A percentile compares a stretch with the other conserved stretches of the same genome.
Evolutionary conservation across 2,113 vertebrate genomes (phyloP).

Genomic region (Chaenogobius annularis): DNA sequence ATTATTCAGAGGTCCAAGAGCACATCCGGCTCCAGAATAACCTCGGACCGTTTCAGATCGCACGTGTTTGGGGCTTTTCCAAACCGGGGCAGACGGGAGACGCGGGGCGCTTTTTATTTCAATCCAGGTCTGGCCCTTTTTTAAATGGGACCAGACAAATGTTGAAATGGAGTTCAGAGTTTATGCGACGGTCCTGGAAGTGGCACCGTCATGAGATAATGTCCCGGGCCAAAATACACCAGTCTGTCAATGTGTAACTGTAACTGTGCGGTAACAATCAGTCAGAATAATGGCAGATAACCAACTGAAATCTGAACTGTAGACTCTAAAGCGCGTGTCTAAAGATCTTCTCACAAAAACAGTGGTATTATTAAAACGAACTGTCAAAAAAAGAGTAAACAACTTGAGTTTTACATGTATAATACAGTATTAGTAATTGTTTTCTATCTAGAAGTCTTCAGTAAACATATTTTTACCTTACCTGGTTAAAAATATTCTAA

Average conservation of each 20-base stretch:
- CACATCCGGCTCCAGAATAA: conserved; percentile 30
- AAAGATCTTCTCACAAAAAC: too few species aligned
- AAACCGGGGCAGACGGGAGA: conserved; percentile 28
- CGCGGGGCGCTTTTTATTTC: conserved; percentile 22
- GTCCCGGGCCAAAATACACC: background rate
- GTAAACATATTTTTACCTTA: too few species aligned
- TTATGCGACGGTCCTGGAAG: background rate
- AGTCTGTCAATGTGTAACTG: conserved; percentile 23
- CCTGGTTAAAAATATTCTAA: too few species aligned
- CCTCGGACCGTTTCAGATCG: conserved; percentile 39
- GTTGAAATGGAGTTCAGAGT: background rate
- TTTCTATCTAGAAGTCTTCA: too few species aligned
- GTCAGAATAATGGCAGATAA: too few species aligned
- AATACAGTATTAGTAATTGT: too few species aligned
- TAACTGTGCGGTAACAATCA: background rate
- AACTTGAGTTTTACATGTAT: too few species aligned
- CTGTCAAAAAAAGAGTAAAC: too few species aligned
- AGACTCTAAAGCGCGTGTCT: too few species aligned
- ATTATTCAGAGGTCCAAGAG: conserved; percentile 3
- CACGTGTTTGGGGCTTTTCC: conserved; percentile 8
- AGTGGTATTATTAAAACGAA: too few species aligned
- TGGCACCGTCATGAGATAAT: conserved; percentile 1
- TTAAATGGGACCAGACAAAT: conserved; percentile 47
- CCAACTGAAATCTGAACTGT: too few species aligned
- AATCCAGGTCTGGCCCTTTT: conserved; percentile 39